phyloP scores from a whole-genome alignment of 2,888 invertebrate species.

The Celastrina argiolus region DNA sequence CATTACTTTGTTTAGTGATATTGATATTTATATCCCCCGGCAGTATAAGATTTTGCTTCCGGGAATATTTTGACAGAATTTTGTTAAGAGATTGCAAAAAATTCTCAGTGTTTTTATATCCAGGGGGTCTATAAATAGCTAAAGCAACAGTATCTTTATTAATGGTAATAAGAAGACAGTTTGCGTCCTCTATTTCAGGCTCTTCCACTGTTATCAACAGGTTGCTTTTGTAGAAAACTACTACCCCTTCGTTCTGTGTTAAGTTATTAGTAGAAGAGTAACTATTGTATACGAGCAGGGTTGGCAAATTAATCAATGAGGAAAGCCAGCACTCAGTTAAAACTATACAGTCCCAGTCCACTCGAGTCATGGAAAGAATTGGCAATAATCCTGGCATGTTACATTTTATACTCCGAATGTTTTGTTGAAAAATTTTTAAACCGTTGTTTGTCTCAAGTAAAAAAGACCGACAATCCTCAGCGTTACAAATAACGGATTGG shows the following conservation, averaged over 20 bases:
- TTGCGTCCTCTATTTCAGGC: conserved; percentile 30
- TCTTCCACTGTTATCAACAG: conserved; percentile 27
- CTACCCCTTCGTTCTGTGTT: conserved; percentile 36
- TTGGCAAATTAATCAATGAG: conserved; percentile 27
- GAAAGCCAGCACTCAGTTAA: conserved; percentile 36
- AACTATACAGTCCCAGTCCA: conserved; percentile 34
- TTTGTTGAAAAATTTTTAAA: conserved; percentile 32
- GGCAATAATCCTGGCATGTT: conserved; percentile 31
- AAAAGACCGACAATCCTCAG: not conserved
- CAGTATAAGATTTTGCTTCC: conserved; percentile 31
- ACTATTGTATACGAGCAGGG: conserved; percentile 28
- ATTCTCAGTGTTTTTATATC: conserved; percentile 18
- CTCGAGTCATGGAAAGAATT: conserved; percentile 27
- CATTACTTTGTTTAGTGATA: not conserved
- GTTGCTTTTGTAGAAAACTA: conserved; percentile 29
- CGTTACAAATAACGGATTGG: not conserved
- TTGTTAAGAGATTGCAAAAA: conserved; percentile 26
- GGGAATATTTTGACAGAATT: conserved; percentile 5
- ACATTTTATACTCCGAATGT: conserved; percentile 35
- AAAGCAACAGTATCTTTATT: conserved; percentile 26
- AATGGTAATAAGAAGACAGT: conserved; percentile 29
- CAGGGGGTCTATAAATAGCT: conserved; percentile 30
- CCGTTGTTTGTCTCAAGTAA: not conserved
- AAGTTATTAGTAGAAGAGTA: conserved; percentile 25
- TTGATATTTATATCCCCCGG: conserved; percentile 34